Evolutionary conservation across 2,797 vertebrate genomes (phyloP), one percentile per base, ranked within the genome.

Genomic region (Hypotaenidia okinawae): DNA sequence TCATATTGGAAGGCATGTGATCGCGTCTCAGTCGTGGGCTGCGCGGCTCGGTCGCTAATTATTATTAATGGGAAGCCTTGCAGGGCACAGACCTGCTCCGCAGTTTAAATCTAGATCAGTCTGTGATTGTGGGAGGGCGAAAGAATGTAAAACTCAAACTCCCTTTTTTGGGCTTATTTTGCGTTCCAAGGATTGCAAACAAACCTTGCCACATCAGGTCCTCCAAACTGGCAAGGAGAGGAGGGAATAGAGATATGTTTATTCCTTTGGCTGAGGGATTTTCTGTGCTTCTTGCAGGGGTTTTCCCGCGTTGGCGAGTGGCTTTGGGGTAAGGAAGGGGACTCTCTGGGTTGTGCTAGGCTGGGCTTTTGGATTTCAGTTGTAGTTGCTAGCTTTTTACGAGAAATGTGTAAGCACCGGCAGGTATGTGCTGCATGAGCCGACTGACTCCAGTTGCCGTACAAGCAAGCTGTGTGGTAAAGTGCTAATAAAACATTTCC

Each of bases 1-100:
- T 82, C 93, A 73, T 52, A 1, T 8, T 84, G 95, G 73, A 33
- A 69, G 80, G 85, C 95, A 92, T 68, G 95, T 92, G 95, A 93
- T 24, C 2, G 58, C 9, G 22, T 51, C 84, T 82, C 80, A 13
- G 30, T 32, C 32, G 22, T 72, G 79, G 80, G 76, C 79, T 84
- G 59, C 13, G 15, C 4, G 9, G 32, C 85, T 63, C 13, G 15
- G 75, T 45, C 2, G 28, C 69, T 97, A 82, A 96, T 94, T 94
- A 11, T 87, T 79, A 67, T 87, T 94, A 87, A 89, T 51, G 84
- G 83, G 58, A 43, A 85, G 54, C 62, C 74, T 89, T 0, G 62
- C 51, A 19, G 86, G 94, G 87, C 37, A 9, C 66, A n/a, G 90
- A 80, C 63, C 82, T 58, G 89, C 61, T 78, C 94, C 0, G 43